phyloP scores from a whole-genome alignment of 92 coral and sea anemone genomes.

The Parazoanthus swiftii region DNA sequence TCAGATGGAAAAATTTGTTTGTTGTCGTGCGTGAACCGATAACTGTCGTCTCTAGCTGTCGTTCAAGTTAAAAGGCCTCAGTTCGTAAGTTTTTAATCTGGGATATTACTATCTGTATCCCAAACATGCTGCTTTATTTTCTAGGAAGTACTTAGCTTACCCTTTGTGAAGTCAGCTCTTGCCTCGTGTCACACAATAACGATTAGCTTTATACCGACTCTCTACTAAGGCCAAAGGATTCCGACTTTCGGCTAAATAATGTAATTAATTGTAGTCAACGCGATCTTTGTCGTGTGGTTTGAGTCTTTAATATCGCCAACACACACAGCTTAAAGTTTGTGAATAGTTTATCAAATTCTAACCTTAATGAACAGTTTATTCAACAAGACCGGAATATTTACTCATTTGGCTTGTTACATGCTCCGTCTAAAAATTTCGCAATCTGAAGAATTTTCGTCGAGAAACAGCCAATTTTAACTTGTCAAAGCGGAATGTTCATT shows the following conservation, averaged over 20 bases:
- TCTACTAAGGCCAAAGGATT: slow-evolving; percentile 59
- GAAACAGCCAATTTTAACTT: slow-evolving; percentile 20
- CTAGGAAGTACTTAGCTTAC: slow-evolving; percentile 36
- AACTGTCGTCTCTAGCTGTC: not conserved
- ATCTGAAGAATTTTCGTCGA: slow-evolving; percentile 33
- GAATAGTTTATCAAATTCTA: slow-evolving; percentile 8
- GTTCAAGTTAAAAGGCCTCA: not conserved
- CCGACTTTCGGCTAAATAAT: slow-evolving; percentile 70
- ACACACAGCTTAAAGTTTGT: slow-evolving; percentile 36
- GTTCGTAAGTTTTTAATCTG: slow-evolving; percentile 28
- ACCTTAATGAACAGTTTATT: slow-evolving; percentile 20
- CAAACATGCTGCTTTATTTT: slow-evolving; percentile 28
- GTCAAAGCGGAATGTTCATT: slow-evolving; percentile 22
- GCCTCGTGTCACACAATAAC: slow-evolving; percentile 54
- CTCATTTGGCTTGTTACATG: slow-evolving; percentile 3
- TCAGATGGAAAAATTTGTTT: not conserved
- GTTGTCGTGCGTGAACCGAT: not conserved
- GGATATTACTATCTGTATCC: slow-evolving; percentile 19
- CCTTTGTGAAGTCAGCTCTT: slow-evolving; percentile 43
- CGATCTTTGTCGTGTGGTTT: slow-evolving; percentile 51
- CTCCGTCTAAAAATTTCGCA: not conserved
- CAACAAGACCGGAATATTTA: slow-evolving; percentile 17
- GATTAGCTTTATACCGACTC: slow-evolving; percentile 50
- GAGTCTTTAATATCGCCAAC: slow-evolving; percentile 36
- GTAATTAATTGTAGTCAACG: slow-evolving; percentile 74